Evolutionary conservation across 2,888 invertebrate species (phyloP), one percentile per base, ranked within the genome.

Genomic region (Tiliacea citrago): DNA sequence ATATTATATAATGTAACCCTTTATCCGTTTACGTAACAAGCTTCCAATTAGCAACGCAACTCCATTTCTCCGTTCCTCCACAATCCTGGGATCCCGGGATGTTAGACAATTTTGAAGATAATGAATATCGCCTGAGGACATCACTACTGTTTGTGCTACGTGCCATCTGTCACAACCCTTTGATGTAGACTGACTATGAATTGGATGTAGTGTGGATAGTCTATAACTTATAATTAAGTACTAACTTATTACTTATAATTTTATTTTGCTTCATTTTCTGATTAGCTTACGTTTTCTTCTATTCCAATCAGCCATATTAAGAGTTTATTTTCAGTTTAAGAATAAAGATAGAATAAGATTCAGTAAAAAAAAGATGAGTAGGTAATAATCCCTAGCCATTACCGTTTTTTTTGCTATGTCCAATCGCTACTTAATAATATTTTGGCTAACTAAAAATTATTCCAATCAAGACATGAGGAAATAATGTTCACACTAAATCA

Each of bases 121-220:
- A 94, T 92, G 95, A 94, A 92, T 92, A 91, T 88, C 68, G 94
- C 95, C 94, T 85, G 88, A 86, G 92, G 94, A 91, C 92, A 92
- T 84, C 83, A 78, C 86, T 89, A 86, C 89, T 91, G 90, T 92
- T 92, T 90, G 89, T 88, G 82, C 81, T 85, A 85, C 79, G 82
- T 68, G 77, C 77, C 93, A 91, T 92, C 93, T 93, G 93, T 94
- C 93, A 88, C 91, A 94, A 93, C 94, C 95, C 94, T 93, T 92
- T 88, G 81, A 61, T 83, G 83, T 91, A 85, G 87, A 88, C 89
- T 85, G 81, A 60, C 70, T 69, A 88, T 78, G 63, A 68, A 21
- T 71, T 49, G 1, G 35, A 5, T 2, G 16, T 47, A 51, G 8
- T 24, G 12, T 4, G 62, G 67, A 78, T 62, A 70, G 13, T 58